Conservation (phyloP, 1,140 invertebrate species). For the Atta colombica region DNA sequence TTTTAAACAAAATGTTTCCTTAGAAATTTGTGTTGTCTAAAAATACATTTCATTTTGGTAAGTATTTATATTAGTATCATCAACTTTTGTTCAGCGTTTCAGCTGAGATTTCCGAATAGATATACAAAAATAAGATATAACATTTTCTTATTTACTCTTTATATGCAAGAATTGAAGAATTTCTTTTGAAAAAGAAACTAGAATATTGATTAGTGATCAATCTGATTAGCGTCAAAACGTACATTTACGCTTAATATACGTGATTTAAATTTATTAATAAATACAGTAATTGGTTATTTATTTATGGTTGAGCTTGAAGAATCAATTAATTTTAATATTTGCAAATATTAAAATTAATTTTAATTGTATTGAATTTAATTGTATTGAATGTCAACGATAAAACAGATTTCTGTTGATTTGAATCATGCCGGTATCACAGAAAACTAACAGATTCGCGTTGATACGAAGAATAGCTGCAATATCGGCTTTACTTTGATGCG, state of each 20-base stretch:
- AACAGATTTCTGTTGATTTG: slow-evolving; percentile 38
- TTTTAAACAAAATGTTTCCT: neutral
- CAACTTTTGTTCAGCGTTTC: neutral
- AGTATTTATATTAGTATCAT: neutral
- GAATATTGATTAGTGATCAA: neutral
- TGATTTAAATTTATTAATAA: slow-evolving; percentile 20
- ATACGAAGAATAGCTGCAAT: slow-evolving; percentile 50
- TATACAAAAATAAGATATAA: neutral
- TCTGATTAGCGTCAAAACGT: neutral
- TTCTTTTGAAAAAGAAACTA: neutral
- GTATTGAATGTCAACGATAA: slow-evolving; percentile 7
- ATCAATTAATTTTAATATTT: slow-evolving; percentile 5
- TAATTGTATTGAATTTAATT: no score
- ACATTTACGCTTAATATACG: neutral
- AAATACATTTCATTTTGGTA: neutral
- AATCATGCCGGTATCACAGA: slow-evolving; percentile 26
- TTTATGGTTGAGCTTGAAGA: neutral
- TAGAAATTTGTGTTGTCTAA: neutral
- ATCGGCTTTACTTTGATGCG: slow-evolving; percentile 1
- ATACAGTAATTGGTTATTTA: neutral
- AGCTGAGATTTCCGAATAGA: neutral
- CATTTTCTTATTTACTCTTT: neutral
- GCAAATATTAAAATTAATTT: neutral
- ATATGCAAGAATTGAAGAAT: neutral
- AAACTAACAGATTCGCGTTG: slow-evolving; percentile 32